These are phyloP conservation scores for Elephas maximus DNA, from an alignment of 2,113 vertebrate species.

Conservation along the genomic window DNA sequence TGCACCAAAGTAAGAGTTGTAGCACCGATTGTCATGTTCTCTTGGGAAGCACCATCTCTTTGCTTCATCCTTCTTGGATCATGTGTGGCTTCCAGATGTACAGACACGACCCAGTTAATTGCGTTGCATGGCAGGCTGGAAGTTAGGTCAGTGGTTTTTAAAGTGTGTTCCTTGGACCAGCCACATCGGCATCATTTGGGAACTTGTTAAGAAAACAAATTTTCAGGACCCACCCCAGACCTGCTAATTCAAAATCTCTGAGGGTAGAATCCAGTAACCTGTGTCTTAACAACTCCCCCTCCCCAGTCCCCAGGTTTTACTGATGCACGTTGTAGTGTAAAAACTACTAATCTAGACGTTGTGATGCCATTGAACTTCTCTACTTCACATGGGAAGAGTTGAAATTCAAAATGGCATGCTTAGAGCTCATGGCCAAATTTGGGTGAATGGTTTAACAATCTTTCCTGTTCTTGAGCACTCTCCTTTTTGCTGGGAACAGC, in stretches of 20 bases:
- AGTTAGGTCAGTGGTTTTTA: background rate
- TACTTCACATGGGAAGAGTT: background rate
- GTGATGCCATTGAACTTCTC: background rate
- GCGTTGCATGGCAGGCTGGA: background rate
- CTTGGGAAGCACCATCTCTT: background rate
- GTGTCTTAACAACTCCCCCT: background rate
- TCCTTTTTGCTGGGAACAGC: slow-evolving; percentile 57
- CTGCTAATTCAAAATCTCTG: background rate
- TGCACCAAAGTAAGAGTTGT: background rate
- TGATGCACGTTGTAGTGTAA: background rate
- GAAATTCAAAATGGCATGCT: slow-evolving; percentile 3
- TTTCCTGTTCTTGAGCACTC: slow-evolving; percentile 54
- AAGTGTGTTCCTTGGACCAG: background rate
- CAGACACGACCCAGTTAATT: background rate
- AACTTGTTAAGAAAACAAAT: background rate
- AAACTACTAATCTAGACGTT: background rate
- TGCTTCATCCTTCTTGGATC: background rate
- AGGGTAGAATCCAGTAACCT: background rate
- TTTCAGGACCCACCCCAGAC: background rate
- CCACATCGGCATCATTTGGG: background rate
- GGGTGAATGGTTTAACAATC: background rate
- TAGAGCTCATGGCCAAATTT: background rate
- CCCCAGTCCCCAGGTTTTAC: background rate
- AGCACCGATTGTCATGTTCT: background rate
- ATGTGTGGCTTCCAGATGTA: background rate